Evolutionary conservation across 2,888 invertebrate genomes (phyloP), one percentile per base, ranked within the genome.

Genomic region (Macroteleia sp.): DNA sequence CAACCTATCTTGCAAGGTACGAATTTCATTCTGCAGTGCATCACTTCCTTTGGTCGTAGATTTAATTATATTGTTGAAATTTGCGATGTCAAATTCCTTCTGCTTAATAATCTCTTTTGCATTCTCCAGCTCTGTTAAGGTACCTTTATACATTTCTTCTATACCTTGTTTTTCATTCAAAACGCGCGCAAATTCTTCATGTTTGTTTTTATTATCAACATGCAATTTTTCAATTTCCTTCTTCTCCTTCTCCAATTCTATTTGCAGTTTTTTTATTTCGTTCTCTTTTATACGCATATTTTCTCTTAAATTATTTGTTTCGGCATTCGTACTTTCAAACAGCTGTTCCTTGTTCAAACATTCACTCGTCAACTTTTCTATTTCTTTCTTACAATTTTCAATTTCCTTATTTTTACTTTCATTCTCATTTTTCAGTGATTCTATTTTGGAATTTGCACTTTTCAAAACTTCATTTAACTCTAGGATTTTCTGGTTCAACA

Each of bases 1-100:
- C 39, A 93, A 82, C 85, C 92, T 92, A 66, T 93, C 92, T 44
- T 93, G 92, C 79, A 93, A 76, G 1, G 17, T 16, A 16, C 59
- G 36, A 17, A 81, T 59, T 19, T 79, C 46, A 30, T 77, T 74
- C 36, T 71, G 64, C 6, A 56, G 12, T 8, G 9, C 20, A 16
- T 77, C 62, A 25, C 42, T 61, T 16, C 69, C 92, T 42, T 92
- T 92, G 88, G 92, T 92, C 10, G 93, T 86, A 50, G 92, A 81
- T 3, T 90, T 87, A 73, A 93, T 90, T 82, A 92, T 92, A 82
- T 92, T 91, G 81, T 83, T 75, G 0, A 73, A 69, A 39, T 82
- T 82, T 41, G 82, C 70, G 34, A 69, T 71, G 22, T 80, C 59
- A 10, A 30, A 67, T 71, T 83, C 36, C 16, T 79, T 66, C 16